Evolutionary conservation across 2,888 invertebrate species (phyloP).

Genomic region (Julus scanicus): DNA sequence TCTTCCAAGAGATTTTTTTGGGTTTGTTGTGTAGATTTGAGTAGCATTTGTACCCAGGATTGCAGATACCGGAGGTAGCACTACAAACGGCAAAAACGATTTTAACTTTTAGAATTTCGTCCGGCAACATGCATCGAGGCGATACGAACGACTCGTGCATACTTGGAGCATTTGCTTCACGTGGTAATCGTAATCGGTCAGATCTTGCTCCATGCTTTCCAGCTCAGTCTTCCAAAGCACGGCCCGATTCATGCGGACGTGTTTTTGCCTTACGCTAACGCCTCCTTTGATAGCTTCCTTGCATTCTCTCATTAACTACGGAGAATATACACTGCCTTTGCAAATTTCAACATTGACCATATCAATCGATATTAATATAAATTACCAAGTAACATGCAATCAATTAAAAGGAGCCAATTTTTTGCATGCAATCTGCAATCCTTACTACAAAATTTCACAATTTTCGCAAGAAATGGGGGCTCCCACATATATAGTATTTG

Average conservation of each 20-base stretch:
- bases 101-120: background rate
- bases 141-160: constrained; percentile 58
- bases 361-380: background rate
- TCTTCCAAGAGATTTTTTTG: constrained; percentile 83
- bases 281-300: constrained; percentile 89
- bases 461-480: too few species aligned
- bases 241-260: constrained; percentile 65
- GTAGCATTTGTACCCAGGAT: constrained; percentile 78
- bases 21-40: constrained; percentile 62
- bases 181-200: constrained; percentile 81
- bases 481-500: too few species aligned
- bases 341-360: constrained; percentile 49
- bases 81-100: constrained; percentile 66
- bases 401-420: background rate
- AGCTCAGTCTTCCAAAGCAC: constrained; percentile 63
- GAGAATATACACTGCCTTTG: constrained; percentile 52
- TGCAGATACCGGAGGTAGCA: constrained; percentile 88
- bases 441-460: too few species aligned
- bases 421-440: too few species aligned
- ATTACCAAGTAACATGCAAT: background rate
- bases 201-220: constrained; percentile 69
- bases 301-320: constrained; percentile 84
- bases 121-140: background rate
- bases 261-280: constrained; percentile 82
- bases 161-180: constrained; percentile 79